Evolutionary conservation across 2,888 invertebrate genomes (phyloP).

Genomic region (Sicus ferrugineus): DNA sequence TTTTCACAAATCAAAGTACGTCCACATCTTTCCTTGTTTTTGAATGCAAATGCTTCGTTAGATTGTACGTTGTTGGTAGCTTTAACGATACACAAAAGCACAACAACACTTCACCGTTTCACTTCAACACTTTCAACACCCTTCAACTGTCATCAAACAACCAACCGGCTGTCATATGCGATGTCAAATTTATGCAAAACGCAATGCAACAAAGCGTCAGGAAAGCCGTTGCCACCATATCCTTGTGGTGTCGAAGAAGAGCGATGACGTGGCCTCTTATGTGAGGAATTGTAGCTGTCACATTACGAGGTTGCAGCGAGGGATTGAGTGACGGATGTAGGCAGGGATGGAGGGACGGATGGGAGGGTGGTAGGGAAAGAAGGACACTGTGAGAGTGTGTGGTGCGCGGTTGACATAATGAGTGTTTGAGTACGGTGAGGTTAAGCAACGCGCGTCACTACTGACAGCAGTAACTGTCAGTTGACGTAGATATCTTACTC

Average conservation of each 20-base stretch:
- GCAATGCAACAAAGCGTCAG: constrained; percentile 2
- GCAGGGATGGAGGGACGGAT: not conserved
- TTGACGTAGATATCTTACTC: too few species aligned
- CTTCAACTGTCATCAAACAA: not conserved
- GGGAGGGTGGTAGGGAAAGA: not conserved
- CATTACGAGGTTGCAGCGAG: not conserved
- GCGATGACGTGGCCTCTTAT: not conserved
- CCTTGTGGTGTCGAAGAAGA: too few species aligned
- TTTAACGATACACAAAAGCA: too few species aligned
- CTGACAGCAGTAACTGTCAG: too few species aligned
- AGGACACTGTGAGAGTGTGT: not conserved
- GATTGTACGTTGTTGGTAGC: too few species aligned
- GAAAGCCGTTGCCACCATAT: not conserved
- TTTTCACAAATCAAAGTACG: too few species aligned
- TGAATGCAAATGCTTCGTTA: too few species aligned
- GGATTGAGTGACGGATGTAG: not conserved
- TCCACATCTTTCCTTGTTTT: too few species aligned
- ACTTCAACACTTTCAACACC: not conserved
- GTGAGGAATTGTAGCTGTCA: not conserved
- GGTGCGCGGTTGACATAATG: not conserved
- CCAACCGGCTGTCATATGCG: too few species aligned
- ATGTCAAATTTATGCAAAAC: constrained; percentile 28
- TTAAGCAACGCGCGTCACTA: too few species aligned
- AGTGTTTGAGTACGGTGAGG: not conserved
- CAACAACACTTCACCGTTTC: not conserved